phyloP scores from a whole-genome alignment of 2,888 invertebrate genomes.

The Pristionchus maxplancki region DNA sequence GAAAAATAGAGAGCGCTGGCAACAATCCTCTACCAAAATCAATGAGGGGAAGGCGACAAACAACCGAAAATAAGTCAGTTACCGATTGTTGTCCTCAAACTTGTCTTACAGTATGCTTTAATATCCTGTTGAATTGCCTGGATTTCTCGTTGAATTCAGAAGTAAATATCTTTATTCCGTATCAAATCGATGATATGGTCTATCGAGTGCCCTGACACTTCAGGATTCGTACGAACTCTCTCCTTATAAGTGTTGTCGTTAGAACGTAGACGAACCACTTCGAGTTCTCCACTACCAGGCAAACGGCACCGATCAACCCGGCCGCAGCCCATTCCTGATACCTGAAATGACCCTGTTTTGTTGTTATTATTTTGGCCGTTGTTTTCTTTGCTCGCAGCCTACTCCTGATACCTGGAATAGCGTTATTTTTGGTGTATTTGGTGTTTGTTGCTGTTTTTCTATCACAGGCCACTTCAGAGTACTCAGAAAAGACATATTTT shows the following conservation, averaged over 20 bases:
- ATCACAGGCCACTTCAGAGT: no score
- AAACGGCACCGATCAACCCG: background rate
- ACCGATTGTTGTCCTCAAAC: background rate
- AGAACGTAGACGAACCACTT: conserved; percentile 4
- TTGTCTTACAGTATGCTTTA: background rate
- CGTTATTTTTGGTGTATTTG: no score
- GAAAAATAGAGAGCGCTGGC: background rate
- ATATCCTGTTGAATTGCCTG: background rate
- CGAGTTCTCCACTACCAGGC: background rate
- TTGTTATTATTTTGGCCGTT: background rate
- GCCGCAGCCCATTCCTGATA: background rate
- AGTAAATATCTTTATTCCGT: no score
- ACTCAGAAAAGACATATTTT: background rate
- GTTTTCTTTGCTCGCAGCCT: no score
- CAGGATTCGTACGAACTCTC: background rate
- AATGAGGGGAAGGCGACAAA: no score
- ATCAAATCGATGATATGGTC: background rate
- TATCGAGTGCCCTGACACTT: background rate
- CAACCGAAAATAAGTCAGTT: background rate
- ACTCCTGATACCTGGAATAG: background rate
- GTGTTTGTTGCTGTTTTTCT: background rate
- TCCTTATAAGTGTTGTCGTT: background rate
- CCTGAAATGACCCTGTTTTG: background rate
- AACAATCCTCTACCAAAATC: no score
- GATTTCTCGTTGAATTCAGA: no score